A percentile compares a stretch with the other conserved stretches of the same genome.
These are phyloP conservation scores for Dermolepida albohirtum DNA, from an alignment of 2,888 invertebrate genomes.

Conservation along the genomic window DNA sequence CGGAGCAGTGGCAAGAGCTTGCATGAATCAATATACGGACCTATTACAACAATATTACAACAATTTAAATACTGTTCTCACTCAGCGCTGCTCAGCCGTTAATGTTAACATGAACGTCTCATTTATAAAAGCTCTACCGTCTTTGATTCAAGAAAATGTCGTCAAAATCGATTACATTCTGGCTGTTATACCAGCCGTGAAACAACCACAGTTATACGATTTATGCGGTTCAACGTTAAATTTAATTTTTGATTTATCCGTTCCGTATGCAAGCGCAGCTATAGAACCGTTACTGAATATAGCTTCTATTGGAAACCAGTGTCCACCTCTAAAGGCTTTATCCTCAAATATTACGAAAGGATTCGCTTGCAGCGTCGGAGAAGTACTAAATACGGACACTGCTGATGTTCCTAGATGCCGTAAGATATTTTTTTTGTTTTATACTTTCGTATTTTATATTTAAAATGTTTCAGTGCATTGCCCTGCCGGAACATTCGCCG, in stretches of 20 bases:
- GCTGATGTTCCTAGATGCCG: constrained; percentile 92
- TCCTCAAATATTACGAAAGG: constrained; percentile 87
- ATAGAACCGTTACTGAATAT: constrained; percentile 91
- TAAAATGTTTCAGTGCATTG: constrained; percentile 81
- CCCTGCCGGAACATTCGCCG: constrained; percentile 95
- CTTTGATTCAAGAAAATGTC: constrained; percentile 85
- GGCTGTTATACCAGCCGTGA: constrained; percentile 87
- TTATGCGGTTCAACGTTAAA: constrained; percentile 94
- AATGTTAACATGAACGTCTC: constrained; percentile 96
- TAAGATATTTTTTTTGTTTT: constrained; percentile 67
- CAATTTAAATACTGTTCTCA: constrained; percentile 83
- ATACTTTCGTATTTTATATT: constrained; percentile 11
- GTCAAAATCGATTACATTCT: constrained; percentile 91
- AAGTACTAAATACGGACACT: constrained; percentile 93
- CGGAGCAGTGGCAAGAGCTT: constrained; percentile 87
- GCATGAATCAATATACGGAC: constrained; percentile 87
- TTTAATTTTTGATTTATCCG: constrained; percentile 92
- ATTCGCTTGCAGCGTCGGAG: constrained; percentile 93
- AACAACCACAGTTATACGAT: constrained; percentile 92
- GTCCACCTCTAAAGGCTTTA: constrained; percentile 89
- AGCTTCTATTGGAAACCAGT: constrained; percentile 90
- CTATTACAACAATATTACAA: constrained; percentile 83
- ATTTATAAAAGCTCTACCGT: constrained; percentile 85
- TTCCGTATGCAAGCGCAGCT: constrained; percentile 90
- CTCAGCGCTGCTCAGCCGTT: constrained; percentile 93